These are phyloP conservation scores for Halyomorpha halys DNA, from an alignment of 1,140 invertebrate species.

Conservation along the genomic window DNA sequence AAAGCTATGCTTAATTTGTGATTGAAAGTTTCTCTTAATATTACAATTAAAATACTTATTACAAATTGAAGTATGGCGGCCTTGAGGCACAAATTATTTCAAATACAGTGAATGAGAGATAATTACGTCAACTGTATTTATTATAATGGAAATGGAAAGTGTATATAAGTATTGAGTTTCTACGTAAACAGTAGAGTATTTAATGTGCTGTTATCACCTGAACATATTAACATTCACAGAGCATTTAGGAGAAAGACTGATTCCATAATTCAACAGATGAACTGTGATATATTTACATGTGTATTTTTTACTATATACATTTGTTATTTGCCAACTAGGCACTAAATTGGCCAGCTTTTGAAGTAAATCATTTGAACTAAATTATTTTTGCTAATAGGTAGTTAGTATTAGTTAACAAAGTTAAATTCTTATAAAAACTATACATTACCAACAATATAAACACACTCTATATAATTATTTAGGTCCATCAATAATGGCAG, in stretches of 20 bases:
- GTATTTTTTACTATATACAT: slow-evolving; percentile 23
- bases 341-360: slow-evolving; percentile 23
- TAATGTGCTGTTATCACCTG: slow-evolving; percentile 12
- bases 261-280: slow-evolving; percentile 28
- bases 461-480: slow-evolving; percentile 24
- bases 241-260: slow-evolving; percentile 27
- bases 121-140: slow-evolving; percentile 24
- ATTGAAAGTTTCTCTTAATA: slow-evolving; percentile 24
- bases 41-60: slow-evolving; percentile 27
- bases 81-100: slow-evolving; percentile 21
- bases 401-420: slow-evolving; percentile 21
- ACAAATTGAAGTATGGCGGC: slow-evolving; percentile 22
- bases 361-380: slow-evolving; percentile 22
- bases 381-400: slow-evolving; percentile 16
- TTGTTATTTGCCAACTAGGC: slow-evolving; percentile 24
- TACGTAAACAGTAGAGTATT: slow-evolving; percentile 24
- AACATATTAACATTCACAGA: slow-evolving; percentile 21
- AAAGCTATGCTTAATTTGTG: slow-evolving; percentile 27
- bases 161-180: slow-evolving; percentile 16
- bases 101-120: slow-evolving; percentile 25
- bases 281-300: slow-evolving; percentile 23
- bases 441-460: slow-evolving; percentile 23
- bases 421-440: slow-evolving; percentile 25
- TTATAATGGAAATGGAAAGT: slow-evolving; percentile 22
- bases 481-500: slow-evolving; percentile 29